Base-by-base conservation (phyloP, 35 echinoderm and acorn worm genomes). In the Apostichopus parvimensis region DNA sequence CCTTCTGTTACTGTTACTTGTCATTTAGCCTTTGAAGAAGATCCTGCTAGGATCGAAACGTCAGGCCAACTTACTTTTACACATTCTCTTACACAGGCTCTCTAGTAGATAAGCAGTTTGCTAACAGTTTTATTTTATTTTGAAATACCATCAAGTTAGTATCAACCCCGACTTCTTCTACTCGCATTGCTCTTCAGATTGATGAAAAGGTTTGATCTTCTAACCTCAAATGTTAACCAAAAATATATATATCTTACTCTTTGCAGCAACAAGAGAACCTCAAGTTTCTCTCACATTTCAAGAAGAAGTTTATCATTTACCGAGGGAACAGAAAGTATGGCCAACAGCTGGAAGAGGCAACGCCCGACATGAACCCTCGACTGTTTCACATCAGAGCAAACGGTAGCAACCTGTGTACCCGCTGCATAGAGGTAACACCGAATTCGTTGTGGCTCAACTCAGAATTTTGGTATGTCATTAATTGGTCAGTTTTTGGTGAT, bases 201-300 rank as follows among this genome's bases (percentile, higher is more conserved):
- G 3, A 45, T 45, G 0, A 45, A 45, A 45, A 45, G 2, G 34
- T 45, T 45, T 45, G 34, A 4, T 45, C 34, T 45, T 45, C 34
- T 45, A 45, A 45, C 34, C 34, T 45, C 34, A 45, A 45, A 45
- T 45, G 3, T 45, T 45, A 45, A 45, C 34, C 34, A 45, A 45
- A 45, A 45, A 45, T 0, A 45, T 45, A 45, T 45, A 45, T 45
- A 45, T 45, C 34, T 45, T 45, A 45, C 7, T 68, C 18, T 18
- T 68, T 87, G 78, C 94, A 98, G 97, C 97, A 98, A 98, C 96
- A 98, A 96, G 97, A 98, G 79, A 98, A 98, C 70, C 91, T 98
- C 21, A 98, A 98, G 76, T 98, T 98, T 86, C 88, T 98, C 4
- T 95, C 97, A 34, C 97, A 98, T 71, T 98, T 98, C 92, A 98